A percentile compares a stretch with the other conserved stretches of the same genome.
These are phyloP conservation scores for Linhomoeus sp. DNA, from an alignment of 2,888 invertebrate genomes.

Conservation along the genomic window DNA sequence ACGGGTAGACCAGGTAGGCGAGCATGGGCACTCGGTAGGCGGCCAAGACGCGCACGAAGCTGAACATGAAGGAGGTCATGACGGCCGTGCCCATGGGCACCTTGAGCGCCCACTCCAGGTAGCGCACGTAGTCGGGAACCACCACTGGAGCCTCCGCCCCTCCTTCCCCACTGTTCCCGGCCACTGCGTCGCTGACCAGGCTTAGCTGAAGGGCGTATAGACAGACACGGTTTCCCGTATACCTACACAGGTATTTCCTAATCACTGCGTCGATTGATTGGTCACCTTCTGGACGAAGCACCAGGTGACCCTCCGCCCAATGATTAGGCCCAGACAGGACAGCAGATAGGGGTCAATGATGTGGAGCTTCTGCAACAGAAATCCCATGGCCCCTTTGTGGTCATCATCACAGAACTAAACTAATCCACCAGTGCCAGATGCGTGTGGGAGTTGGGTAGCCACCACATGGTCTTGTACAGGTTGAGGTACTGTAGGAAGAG, in stretches of 20 bases:
- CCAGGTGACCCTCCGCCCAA: conserved; percentile 55
- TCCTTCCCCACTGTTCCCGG: no score
- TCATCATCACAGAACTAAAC: not conserved
- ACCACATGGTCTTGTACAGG: conserved; percentile 86
- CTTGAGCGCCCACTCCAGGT: conserved; percentile 36
- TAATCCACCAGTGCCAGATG: conserved; percentile 57
- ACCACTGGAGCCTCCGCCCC: no score
- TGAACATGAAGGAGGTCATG: conserved; percentile 20
- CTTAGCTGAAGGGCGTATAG: no score
- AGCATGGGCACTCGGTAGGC: conserved; percentile 57
- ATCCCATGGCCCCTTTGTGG: no score
- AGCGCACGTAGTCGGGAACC: not conserved
- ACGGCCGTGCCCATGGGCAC: conserved; percentile 21
- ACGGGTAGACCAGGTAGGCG: conserved; percentile 73
- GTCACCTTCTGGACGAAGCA: conserved; percentile 21
- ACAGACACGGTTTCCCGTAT: no score
- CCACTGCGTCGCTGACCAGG: no score
- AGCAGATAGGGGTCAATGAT: conserved; percentile 72
- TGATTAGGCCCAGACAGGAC: conserved; percentile 56
- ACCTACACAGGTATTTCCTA: no score
- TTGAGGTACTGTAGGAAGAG: conserved; percentile 73
- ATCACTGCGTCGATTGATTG: no score
- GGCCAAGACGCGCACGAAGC: conserved; percentile 41
- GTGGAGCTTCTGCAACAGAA: conserved; percentile 62
- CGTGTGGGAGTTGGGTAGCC: conserved; percentile 77